These are phyloP conservation scores for Heterodera schachtii DNA, from an alignment of 1,140 invertebrate genomes.

Conservation along the genomic window DNA sequence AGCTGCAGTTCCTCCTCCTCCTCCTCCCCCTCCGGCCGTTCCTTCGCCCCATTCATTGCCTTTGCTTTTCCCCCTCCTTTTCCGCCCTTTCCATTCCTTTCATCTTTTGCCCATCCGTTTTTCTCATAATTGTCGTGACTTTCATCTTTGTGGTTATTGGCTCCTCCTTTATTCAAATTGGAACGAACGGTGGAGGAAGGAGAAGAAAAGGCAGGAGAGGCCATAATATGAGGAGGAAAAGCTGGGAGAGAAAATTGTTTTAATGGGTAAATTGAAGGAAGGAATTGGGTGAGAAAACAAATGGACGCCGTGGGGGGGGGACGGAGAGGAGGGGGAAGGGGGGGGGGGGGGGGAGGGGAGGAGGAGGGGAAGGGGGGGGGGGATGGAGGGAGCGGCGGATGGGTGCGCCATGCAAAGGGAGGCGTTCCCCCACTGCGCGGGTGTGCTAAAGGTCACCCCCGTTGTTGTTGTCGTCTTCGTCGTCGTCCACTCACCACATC, in stretches of 20 bases:
- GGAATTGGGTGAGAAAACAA: slow-evolving; percentile 7
- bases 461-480: neutral
- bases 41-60: neutral
- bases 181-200: neutral
- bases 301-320: slow-evolving; percentile 1
- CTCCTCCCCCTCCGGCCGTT: neutral
- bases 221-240: neutral
- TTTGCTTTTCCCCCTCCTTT: neutral
- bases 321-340: neutral
- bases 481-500: neutral
- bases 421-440: neutral
- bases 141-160: neutral
- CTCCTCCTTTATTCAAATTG: neutral
- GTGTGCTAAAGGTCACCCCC: neutral
- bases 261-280: neutral
- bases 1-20: slow-evolving; percentile 51
- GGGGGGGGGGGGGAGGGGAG: too few relatives aligned
- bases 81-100: slow-evolving; percentile 10
- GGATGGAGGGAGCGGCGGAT: too few relatives aligned
- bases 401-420: neutral
- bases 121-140: slow-evolving; percentile 10
- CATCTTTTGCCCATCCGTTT: slow-evolving; percentile 10
- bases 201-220: neutral
- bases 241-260: neutral
- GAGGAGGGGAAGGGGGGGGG: too few relatives aligned